A percentile compares a stretch with the other conserved stretches of the same genome.
These are phyloP conservation scores for Tautogolabrus adspersus DNA, from an alignment of 2,113 vertebrate species.

Conservation along the genomic window DNA sequence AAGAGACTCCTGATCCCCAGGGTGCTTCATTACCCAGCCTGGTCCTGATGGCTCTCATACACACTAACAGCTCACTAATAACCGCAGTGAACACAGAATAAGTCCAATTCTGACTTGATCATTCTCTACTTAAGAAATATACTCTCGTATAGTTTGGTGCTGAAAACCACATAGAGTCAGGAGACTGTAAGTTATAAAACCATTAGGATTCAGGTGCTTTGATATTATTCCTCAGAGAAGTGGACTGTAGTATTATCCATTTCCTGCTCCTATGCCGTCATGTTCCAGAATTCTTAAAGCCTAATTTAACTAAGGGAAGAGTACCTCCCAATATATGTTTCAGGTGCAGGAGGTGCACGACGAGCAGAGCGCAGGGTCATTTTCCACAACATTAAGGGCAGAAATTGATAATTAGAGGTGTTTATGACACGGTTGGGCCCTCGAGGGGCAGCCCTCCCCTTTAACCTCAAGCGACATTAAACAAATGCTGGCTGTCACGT, in stretches of 20 bases:
- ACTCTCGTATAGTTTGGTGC: constrained; percentile 39
- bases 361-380: constrained; percentile 70
- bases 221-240: constrained; percentile 41
- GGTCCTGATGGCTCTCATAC: constrained; percentile 65
- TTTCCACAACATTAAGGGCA: constrained; percentile 84
- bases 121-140: constrained; percentile 58
- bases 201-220: constrained; percentile 21
- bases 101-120: constrained; percentile 58
- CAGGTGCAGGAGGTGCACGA: constrained; percentile 71
- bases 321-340: constrained; percentile 45
- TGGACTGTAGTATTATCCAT: constrained; percentile 18
- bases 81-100: constrained; percentile 41
- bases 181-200: constrained; percentile 18
- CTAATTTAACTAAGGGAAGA: constrained; percentile 29
- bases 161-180: constrained; percentile 43
- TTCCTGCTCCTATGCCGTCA: constrained; percentile 3
- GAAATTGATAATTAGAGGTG: constrained; percentile 85
- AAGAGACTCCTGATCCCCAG: constrained; percentile 64
- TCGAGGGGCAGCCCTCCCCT: constrained; percentile 79
- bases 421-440: constrained; percentile 78
- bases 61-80: constrained; percentile 67
- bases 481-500: constrained; percentile 84
- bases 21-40: constrained; percentile 72
- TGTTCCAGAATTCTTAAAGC: constrained; percentile 9
- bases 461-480: constrained; percentile 87